Evolutionary conservation across 2,888 invertebrate species (phyloP).

Genomic region (Nomada fabriciana): DNA sequence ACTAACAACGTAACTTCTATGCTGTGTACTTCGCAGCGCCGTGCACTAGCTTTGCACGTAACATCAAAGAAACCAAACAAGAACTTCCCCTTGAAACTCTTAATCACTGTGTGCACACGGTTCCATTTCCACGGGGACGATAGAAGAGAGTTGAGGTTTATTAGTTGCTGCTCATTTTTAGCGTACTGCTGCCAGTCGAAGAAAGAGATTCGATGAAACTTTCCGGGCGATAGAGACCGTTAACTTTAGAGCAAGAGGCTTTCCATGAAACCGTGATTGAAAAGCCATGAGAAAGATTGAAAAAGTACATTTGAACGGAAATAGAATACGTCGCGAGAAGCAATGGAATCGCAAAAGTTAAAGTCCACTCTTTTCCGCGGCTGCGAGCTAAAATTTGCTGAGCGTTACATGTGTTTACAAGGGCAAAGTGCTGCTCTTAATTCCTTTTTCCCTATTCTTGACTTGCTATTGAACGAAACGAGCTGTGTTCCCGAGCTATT

Average conservation of each 20-base stretch:
- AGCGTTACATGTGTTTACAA: slow-evolving; percentile 4
- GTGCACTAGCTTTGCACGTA: slow-evolving; percentile 29
- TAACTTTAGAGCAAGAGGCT: slow-evolving; percentile 28
- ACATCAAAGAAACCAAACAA: slow-evolving; percentile 25
- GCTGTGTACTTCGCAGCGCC: neutral
- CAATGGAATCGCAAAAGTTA: slow-evolving; percentile 26
- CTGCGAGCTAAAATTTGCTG: neutral
- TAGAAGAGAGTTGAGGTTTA: neutral
- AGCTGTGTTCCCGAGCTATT: neutral
- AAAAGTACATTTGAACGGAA: slow-evolving; percentile 31
- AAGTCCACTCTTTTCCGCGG: neutral
- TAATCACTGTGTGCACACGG: slow-evolving; percentile 28
- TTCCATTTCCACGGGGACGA: neutral
- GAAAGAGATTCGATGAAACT: slow-evolving; percentile 29
- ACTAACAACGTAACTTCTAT: slow-evolving; percentile 23
- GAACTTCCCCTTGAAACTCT: slow-evolving; percentile 21
- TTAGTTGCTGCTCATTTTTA: slow-evolving; percentile 28
- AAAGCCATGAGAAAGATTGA: slow-evolving; percentile 38
- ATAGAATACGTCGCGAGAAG: slow-evolving; percentile 13
- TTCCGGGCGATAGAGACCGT: slow-evolving; percentile 26
- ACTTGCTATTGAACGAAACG: too few species aligned
- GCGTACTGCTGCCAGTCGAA: neutral
- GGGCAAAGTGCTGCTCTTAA: neutral
- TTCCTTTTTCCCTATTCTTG: neutral
- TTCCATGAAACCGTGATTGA: slow-evolving; percentile 7